Conservation (phyloP, 2,888 invertebrate genomes). For the Macrophya alboannulata region DNA sequence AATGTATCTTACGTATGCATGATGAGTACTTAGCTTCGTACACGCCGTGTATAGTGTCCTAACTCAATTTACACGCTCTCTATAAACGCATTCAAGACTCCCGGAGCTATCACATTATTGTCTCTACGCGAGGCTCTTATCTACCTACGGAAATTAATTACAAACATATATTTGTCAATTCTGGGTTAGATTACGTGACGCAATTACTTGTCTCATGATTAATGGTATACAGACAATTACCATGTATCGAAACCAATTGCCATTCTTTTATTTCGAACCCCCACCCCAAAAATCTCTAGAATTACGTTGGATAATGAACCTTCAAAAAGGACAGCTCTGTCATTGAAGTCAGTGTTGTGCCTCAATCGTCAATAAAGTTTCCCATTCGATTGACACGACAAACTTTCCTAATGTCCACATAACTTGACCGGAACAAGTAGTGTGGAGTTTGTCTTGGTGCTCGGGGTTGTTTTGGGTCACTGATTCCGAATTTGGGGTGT, state of each 20-base stretch:
- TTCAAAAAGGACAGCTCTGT: background rate
- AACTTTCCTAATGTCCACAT: no score
- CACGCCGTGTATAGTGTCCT: background rate
- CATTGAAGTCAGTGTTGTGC: background rate
- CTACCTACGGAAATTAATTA: background rate
- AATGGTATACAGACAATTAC: no score
- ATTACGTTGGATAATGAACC: no score
- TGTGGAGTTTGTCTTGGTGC: no score
- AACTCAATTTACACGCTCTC: background rate
- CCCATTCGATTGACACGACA: no score
- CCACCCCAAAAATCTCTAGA: no score
- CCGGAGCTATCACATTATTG: background rate
- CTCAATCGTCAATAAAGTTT: no score
- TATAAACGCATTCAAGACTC: background rate
- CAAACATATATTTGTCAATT: background rate
- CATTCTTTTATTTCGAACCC: no score
- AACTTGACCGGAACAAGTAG: no score
- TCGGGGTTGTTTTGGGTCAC: no score
- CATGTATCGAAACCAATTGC: no score
- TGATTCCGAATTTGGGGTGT: no score
- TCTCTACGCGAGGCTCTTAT: background rate
- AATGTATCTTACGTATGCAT: background rate
- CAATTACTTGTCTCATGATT: background rate
- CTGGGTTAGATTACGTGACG: background rate
- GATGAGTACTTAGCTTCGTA: background rate